Evolutionary conservation across 30 jellyfish, hydroid and myxozoan genomes (phyloP).

Genomic region (Hydra vulgaris): DNA sequence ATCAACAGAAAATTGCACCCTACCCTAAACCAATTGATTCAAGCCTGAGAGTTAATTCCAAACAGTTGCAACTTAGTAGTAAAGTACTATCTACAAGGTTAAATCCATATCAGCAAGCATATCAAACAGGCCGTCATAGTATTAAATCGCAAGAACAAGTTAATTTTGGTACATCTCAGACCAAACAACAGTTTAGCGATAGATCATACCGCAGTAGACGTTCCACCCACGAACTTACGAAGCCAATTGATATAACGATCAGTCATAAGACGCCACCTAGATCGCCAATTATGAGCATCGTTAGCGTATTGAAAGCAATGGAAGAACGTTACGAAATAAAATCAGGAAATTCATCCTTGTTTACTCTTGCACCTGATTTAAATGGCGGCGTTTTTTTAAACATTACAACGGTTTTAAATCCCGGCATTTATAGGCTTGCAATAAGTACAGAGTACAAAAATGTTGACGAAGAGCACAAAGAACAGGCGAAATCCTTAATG

Average conservation of each 20-base stretch:
- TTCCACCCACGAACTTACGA: conserved; percentile 2
- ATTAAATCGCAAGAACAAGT: not conserved
- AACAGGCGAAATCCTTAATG: not conserved
- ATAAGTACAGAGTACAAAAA: not conserved
- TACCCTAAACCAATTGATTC: not conserved
- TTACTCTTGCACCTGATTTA: not conserved
- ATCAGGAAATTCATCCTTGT: conserved; percentile 3
- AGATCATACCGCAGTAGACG: conserved; percentile 12
- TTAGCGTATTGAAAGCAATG: conserved; percentile 11
- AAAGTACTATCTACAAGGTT: not conserved
- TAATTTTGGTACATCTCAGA: conserved; percentile 6
- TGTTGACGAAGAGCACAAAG: not conserved
- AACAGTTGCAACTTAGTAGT: not conserved
- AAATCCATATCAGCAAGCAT: not conserved
- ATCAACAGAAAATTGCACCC: not conserved
- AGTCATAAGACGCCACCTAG: not conserved
- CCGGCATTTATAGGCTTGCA: conserved; percentile 13
- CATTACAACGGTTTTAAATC: not conserved
- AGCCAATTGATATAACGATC: conserved; percentile 4
- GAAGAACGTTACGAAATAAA: conserved; percentile 1
- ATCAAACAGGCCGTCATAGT: not conserved
- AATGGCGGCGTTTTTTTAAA: conserved; percentile 11
- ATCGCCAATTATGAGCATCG: not conserved
- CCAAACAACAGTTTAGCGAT: not conserved
- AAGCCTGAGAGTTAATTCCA: not conserved